Evolutionary conservation across 92 coral and sea anemone species (phyloP).

Genomic region (Epizoanthus stellaris): DNA sequence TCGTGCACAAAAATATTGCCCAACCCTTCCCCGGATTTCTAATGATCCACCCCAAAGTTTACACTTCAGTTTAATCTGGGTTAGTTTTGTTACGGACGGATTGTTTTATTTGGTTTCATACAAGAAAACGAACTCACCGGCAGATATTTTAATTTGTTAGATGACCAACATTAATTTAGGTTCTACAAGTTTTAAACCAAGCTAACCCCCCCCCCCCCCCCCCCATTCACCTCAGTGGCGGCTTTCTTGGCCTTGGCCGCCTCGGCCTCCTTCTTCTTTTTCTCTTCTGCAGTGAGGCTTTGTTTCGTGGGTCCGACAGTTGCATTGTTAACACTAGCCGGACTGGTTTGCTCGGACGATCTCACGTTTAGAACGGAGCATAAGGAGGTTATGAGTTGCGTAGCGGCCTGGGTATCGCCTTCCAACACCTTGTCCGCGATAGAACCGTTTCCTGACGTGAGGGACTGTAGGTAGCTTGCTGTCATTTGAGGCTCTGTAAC

Average conservation of each 20-base stretch:
- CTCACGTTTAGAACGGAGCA: constrained; percentile 46
- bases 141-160: no score
- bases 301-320: background rate
- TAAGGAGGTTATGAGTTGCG: constrained; percentile 58
- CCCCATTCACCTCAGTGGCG: background rate
- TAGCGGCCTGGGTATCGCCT: constrained; percentile 68
- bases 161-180: no score
- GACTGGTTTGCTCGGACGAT: background rate
- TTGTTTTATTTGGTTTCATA: no score
- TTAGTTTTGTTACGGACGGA: no score
- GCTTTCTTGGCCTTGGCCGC: constrained; percentile 19
- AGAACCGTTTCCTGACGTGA: constrained; percentile 55
- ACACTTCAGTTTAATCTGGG: no score
- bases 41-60: no score
- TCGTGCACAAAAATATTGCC: no score
- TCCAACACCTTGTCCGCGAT: constrained; percentile 68
- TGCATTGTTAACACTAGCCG: background rate
- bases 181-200: no score
- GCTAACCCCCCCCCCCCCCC: no score
- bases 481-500: constrained; percentile 46
- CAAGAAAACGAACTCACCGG: no score
- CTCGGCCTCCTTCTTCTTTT: constrained; percentile 6
- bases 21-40: no score
- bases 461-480: constrained; percentile 27
- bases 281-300: background rate